Conservation (phyloP, 2,888 invertebrate genomes). For the Altica lythri region DNA sequence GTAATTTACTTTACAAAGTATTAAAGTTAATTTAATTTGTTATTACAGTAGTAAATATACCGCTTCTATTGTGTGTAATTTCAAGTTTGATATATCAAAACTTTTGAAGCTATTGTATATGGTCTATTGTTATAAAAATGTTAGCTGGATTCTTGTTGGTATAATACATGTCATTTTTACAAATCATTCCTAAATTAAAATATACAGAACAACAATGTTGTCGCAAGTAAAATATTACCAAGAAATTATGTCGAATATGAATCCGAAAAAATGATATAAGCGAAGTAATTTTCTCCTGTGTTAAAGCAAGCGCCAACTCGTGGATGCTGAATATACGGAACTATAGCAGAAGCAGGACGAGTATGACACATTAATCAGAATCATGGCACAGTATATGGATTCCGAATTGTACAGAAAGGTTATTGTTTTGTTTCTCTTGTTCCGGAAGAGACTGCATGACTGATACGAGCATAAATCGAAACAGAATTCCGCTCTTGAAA, state of each 20-base stretch:
- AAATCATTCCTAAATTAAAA: constrained; percentile 10
- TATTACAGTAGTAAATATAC: too few species aligned
- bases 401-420: constrained; percentile 27
- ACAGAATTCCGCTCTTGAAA: constrained; percentile 31
- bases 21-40: too few species aligned
- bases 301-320: constrained; percentile 14
- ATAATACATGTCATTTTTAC: too few species aligned
- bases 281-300: constrained; percentile 20
- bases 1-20: too few species aligned
- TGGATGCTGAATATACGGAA: constrained; percentile 15
- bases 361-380: constrained; percentile 27
- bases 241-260: constrained; percentile 22
- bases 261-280: constrained; percentile 19
- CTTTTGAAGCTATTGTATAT: too few species aligned
- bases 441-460: constrained; percentile 31
- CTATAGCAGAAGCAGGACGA: constrained; percentile 17
- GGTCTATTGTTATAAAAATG: too few species aligned
- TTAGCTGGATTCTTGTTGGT: too few species aligned
- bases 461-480: constrained; percentile 32
- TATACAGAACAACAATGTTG: constrained; percentile 12
- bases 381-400: constrained; percentile 24
- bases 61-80: too few species aligned
- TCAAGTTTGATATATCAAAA: too few species aligned
- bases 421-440: constrained; percentile 30
- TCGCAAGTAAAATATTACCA: constrained; percentile 15